A percentile compares a stretch with the other conserved stretches of the same genome.
Evolutionary conservation across 2,888 invertebrate genomes (phyloP).

Genomic region (Drosophila ezoana): DNA sequence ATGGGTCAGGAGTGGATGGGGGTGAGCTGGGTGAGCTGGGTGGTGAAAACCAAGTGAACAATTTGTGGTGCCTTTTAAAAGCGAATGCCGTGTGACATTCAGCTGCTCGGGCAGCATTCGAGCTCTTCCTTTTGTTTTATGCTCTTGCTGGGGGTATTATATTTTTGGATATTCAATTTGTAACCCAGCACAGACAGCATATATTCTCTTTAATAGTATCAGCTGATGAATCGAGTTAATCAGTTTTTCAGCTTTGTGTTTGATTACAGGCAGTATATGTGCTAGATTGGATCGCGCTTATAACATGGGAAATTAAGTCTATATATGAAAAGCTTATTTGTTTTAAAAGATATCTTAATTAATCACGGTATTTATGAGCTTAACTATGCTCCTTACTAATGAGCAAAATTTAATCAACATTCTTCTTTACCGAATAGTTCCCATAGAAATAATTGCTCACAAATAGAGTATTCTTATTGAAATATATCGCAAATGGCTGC

Average conservation of each 20-base stretch:
- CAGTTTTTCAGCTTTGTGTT: too few species aligned
- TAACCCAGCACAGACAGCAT: not conserved
- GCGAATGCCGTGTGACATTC: conserved; percentile 52
- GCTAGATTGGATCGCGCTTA: too few species aligned
- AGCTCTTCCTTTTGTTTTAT: conserved; percentile 35
- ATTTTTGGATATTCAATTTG: not conserved
- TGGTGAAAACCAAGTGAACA: conserved; percentile 56
- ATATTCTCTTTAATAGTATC: not conserved
- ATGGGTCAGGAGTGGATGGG: conserved; percentile 19
- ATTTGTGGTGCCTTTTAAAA: conserved; percentile 65
- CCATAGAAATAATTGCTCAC: not conserved
- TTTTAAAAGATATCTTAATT: not conserved
- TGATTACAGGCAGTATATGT: too few species aligned
- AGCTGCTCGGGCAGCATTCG: conserved; percentile 47
- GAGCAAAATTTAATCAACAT: not conserved
- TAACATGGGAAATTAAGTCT: too few species aligned
- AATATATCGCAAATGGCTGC: not conserved
- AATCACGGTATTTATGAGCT: not conserved
- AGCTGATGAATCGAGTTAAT: not conserved
- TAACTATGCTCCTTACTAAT: not conserved
- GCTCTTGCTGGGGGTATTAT: not conserved
- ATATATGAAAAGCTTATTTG: not conserved
- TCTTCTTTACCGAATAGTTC: not conserved
- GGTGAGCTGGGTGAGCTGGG: not conserved
- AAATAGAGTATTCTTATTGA: conserved; percentile 1